Evolutionary conservation across 2,888 invertebrate genomes (phyloP).

Genomic region (Thyatira batis): DNA sequence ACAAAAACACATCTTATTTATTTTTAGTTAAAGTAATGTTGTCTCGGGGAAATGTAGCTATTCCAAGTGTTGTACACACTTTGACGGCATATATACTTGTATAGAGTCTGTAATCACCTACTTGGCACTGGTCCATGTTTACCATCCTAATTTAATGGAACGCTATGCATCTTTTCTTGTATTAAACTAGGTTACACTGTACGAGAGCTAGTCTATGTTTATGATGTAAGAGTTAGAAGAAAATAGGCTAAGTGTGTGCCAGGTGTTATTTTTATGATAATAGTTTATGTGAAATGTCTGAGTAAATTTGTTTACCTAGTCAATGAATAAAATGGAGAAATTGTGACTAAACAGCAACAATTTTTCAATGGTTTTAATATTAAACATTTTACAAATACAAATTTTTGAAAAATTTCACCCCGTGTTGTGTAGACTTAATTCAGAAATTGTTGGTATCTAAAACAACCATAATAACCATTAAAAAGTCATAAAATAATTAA

Average conservation of each 20-base stretch:
- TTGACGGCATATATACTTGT: neutral
- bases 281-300: too few relatives aligned
- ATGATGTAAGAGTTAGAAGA: neutral
- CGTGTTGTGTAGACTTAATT: too few relatives aligned
- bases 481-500: neutral
- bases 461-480: neutral
- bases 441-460: too few relatives aligned
- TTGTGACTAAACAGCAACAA: too few relatives aligned
- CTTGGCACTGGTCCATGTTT: slow-evolving; percentile 14
- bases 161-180: slow-evolving; percentile 1
- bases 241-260: too few relatives aligned
- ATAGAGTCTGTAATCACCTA: slow-evolving; percentile 6
- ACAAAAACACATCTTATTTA: too few relatives aligned
- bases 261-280: too few relatives aligned
- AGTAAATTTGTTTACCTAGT: too few relatives aligned
- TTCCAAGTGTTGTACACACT: neutral
- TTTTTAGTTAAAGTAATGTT: neutral
- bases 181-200: neutral
- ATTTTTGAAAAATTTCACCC: too few relatives aligned
- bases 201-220: neutral
- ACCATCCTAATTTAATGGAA: slow-evolving; percentile 7
- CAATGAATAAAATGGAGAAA: too few relatives aligned
- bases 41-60: neutral
- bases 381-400: too few relatives aligned
- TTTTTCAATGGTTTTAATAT: too few relatives aligned